These are phyloP conservation scores for Melolontha melolontha DNA, from an alignment of 2,888 invertebrate species.

Conservation along the genomic window DNA sequence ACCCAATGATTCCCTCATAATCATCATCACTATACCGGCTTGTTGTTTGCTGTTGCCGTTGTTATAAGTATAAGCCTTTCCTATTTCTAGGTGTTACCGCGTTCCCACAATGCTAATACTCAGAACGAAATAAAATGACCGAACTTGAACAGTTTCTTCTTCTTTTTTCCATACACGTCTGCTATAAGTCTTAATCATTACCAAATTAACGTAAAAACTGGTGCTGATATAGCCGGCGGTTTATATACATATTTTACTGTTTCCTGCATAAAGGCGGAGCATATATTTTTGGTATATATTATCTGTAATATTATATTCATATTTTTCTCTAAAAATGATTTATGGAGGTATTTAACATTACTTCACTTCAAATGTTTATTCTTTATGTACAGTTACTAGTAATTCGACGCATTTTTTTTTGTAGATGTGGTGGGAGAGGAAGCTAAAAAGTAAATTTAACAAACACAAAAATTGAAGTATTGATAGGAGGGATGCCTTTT, in stretches of 20 bases:
- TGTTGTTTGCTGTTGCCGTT: background rate
- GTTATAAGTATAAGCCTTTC: conserved; percentile 18
- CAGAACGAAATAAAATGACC: conserved; percentile 4
- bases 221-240: conserved; percentile 9
- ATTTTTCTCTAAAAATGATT: too few relatives aligned
- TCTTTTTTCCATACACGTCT: background rate
- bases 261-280: conserved; percentile 5
- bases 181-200: conserved; percentile 23
- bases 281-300: too few relatives aligned
- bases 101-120: conserved; percentile 22
- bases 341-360: too few relatives aligned
- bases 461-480: too few relatives aligned
- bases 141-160: conserved; percentile 8
- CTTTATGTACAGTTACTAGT: too few relatives aligned
- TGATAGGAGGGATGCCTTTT: too few relatives aligned
- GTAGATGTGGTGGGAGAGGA: too few relatives aligned
- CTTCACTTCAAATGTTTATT: too few relatives aligned
- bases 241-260: conserved; percentile 15
- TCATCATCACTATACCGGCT: background rate
- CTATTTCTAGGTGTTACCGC: conserved; percentile 19
- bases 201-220: conserved; percentile 29
- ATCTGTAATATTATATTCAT: too few relatives aligned
- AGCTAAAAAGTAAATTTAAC: too few relatives aligned
- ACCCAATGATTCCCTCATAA: conserved; percentile 15
- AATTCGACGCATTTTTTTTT: too few relatives aligned